phyloP scores from a whole-genome alignment of 2,113 vertebrate genomes.

The Forbesichthys papilliferus region DNA sequence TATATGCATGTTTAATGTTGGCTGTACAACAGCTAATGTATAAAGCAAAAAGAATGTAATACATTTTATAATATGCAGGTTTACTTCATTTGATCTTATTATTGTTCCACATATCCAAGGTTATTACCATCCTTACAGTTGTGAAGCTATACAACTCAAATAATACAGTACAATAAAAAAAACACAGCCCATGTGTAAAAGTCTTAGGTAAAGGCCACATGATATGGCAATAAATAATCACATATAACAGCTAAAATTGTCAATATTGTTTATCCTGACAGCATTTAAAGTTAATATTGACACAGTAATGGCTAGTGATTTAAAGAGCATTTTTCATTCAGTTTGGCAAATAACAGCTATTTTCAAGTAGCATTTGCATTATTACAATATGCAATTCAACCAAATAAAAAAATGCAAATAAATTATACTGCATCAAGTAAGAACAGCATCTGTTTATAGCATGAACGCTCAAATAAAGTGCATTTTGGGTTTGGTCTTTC shows the following conservation, averaged over 20 bases:
- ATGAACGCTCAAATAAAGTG: conserved; percentile 51
- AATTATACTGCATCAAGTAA: neutral
- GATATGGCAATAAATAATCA: conserved; percentile 38
- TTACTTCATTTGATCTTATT: conserved; percentile 27
- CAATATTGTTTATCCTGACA: conserved; percentile 16
- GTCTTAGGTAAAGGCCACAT: conserved; percentile 60
- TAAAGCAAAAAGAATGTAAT: conserved; percentile 28
- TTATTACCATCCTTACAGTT: neutral
- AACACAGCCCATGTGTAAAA: neutral
- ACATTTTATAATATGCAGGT: conserved; percentile 21
- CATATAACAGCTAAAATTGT: neutral
- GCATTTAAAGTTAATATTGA: conserved; percentile 57
- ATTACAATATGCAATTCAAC: conserved; percentile 20
- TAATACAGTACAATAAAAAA: conserved; percentile 21
- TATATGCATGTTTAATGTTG: conserved; percentile 49
- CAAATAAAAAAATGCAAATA: conserved; percentile 19
- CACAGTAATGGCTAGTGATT: conserved; percentile 39
- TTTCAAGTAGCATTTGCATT: conserved; percentile 46
- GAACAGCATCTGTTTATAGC: neutral
- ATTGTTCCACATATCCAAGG: conserved; percentile 10
- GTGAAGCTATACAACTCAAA: conserved; percentile 21
- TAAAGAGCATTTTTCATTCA: conserved; percentile 28
- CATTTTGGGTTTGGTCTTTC: conserved; percentile 11
- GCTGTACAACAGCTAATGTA: conserved; percentile 62
- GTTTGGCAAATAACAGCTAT: conserved; percentile 53